These are phyloP conservation scores for Chlorodrepanis virens DNA, from an alignment of 2,113 vertebrate species.

Conservation along the genomic window DNA sequence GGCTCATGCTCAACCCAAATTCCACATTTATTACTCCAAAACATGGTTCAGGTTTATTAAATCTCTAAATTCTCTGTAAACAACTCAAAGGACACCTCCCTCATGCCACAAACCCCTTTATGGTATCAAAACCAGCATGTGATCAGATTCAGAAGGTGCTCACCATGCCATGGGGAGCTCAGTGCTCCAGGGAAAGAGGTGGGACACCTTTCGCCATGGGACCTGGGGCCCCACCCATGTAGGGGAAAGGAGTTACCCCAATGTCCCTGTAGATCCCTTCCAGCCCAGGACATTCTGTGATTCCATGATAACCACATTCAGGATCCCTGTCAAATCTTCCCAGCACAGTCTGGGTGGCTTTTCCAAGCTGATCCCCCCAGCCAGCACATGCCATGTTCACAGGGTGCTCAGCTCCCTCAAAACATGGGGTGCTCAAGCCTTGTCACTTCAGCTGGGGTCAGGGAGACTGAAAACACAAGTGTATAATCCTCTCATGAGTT, in stretches of 20 bases:
- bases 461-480: background rate
- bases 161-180: accelerated
- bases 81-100: background rate
- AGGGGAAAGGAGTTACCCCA: background rate
- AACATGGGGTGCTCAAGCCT: background rate
- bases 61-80: background rate
- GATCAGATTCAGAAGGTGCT: background rate
- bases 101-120: accelerated
- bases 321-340: background rate
- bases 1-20: background rate
- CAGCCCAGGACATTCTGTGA: background rate
- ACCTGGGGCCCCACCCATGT: background rate
- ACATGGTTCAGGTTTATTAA: accelerated
- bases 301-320: background rate
- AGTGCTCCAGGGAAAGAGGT: accelerated
- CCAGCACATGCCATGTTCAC: accelerated
- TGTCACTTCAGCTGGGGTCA: background rate
- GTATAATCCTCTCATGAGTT: conserved; percentile 40
- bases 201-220: background rate
- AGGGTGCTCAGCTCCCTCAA: background rate
- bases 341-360: accelerated
- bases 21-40: background rate
- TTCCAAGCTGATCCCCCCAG: background rate
- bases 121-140: accelerated
- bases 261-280: accelerated